Evolutionary conservation across 1,140 invertebrate genomes (phyloP), one percentile per base, ranked within the genome.

Genomic region (Caenorhabditis latens): DNA sequence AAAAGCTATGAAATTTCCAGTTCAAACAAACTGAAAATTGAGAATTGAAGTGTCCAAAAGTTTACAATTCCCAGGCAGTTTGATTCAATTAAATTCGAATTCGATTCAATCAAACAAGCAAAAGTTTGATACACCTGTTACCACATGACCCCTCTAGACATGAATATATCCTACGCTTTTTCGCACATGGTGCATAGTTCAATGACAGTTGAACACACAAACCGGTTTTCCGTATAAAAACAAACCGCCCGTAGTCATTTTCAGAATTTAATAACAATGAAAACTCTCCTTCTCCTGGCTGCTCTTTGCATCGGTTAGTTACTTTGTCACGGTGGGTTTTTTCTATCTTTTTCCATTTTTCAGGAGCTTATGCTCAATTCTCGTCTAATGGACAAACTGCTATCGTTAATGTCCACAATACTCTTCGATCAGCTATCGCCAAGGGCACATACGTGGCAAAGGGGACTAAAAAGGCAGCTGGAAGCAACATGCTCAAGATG

Each of bases 321-420:
- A 43, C 61, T 32, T 71, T 71, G 19, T 32, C 46, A 32, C 19
- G n/a, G 21, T 7, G 5, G 0, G 3, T 4, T 32, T 32, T 71
- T 11, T 14, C 24, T 2, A 14, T 65, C 21, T 71, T 46, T 43
- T 46, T 40, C 8, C 24, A 7, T 7, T 71, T 79, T 79, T 50
- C 71, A 79, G 71, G 71, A 50, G 71, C 46, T 13, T 50, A 79
- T 79, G 43, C 71, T 79, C 71, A 79, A 32, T 79, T 79, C 46
- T 21, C 71, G 8, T 8, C 71, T 4, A 79, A 79, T 24, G 71
- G 71, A 79, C 71, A 79, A 79, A 46, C 71, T 46, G 71, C 71
- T 50, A 79, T 79, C 21, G n/a, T 79, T 19, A 79, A 79, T 79
- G 71, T 79, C 13, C 71, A 79, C 14, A 79, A 79, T n/a, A 79